Percentiles rank a stretch among this genome's conserved stretches.
Evolutionary conservation across 2,888 invertebrate species (phyloP).

Genomic region (Myopa testacea): DNA sequence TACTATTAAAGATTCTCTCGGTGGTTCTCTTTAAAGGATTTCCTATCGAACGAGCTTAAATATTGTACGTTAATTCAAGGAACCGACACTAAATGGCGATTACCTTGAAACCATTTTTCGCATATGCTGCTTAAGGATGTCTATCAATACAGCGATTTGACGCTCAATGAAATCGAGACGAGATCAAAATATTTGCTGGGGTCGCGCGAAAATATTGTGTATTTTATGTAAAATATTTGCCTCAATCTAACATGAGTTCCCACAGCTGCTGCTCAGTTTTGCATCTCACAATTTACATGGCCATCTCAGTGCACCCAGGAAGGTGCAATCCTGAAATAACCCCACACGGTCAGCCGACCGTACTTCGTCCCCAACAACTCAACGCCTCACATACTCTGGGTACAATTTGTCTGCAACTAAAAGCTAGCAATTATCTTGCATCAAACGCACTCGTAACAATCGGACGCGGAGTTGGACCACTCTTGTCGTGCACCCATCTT

Average conservation of each 20-base stretch:
- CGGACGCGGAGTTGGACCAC: conserved; percentile 48
- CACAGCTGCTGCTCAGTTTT: no score
- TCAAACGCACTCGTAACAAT: conserved; percentile 64
- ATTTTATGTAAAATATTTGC: no score
- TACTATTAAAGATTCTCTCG: no score
- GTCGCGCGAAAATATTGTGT: neutral
- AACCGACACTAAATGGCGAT: no score
- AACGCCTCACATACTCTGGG: neutral
- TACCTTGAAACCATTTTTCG: no score
- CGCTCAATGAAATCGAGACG: neutral
- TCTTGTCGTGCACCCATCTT: neutral
- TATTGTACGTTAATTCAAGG: no score
- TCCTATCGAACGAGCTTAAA: no score
- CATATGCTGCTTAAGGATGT: neutral
- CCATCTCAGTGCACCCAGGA: no score
- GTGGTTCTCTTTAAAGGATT: no score
- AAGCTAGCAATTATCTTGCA: conserved; percentile 63
- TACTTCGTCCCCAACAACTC: neutral
- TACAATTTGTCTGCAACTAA: conserved; percentile 57
- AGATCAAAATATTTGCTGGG: neutral
- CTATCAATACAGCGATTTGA: neutral
- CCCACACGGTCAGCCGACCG: neutral
- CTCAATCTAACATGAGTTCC: no score
- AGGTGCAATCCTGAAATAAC: neutral
- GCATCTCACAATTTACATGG: no score